Evolutionary conservation across 2,888 invertebrate species (phyloP), one percentile per base, ranked within the genome.

Genomic region (Hypomecis atomaria): DNA sequence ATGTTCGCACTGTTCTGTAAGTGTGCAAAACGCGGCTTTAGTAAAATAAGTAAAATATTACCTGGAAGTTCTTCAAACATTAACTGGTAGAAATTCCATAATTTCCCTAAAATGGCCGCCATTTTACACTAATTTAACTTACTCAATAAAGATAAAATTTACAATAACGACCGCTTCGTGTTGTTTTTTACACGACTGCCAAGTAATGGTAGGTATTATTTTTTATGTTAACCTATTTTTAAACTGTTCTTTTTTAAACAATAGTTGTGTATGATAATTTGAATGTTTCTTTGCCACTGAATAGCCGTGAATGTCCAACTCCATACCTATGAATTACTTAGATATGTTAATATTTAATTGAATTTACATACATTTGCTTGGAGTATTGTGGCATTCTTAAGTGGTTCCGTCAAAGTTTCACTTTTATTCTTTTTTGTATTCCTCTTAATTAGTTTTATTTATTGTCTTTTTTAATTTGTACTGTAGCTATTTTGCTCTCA

Each of bases 1-100:
- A 23, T 23, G 23, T 23, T 23, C 23, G 23, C 23, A 23, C 23
- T 23, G 23, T 23, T 2, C 23, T 23, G 23, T 23, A 23, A 23
- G 3, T 23, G 23, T 23, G 23, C 23, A 23, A 23, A n/a, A 23
- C 23, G 23, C 23, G 23, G 23, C 23, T 1, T 23, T 23, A 23
- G 23, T 23, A 23, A 23, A 23, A 23, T 48, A 48, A 48, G 6
- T 48, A 4, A 9, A 10, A 49, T 74, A 84, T 82, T 76, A 92
- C 92, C 92, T 47, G 87, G 65, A 56, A 84, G 65, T 42, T 91
- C 89, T 1, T 88, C 83, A 68, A 90, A 90, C 0, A 92, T 0
- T 6, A 76, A 66, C 11, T 78, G 62, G 55, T 91, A 93, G 40
- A 77, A 83, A 4, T 82, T 58, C 77, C 83, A 84, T 0, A 78